A percentile compares a stretch with the other conserved stretches of the same genome.
phyloP scores from a whole-genome alignment of 2,113 vertebrate species.

The Laterallus jamaicensis region DNA sequence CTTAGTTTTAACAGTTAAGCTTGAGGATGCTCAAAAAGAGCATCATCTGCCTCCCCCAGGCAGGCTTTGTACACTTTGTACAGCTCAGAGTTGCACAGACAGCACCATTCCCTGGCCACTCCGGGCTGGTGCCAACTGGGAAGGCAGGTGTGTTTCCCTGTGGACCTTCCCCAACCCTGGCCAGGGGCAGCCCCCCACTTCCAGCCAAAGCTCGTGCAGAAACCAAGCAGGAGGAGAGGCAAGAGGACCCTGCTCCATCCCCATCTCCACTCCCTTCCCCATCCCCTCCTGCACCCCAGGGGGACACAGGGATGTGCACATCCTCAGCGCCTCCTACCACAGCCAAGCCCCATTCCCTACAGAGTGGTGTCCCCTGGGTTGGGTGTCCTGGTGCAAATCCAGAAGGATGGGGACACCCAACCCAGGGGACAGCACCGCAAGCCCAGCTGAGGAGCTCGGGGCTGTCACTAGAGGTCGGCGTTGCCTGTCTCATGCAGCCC shows the following conservation, averaged over 20 bases:
- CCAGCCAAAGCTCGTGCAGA: background rate
- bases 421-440: rapidly evolving
- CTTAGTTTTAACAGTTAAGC: background rate
- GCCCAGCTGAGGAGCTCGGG: background rate
- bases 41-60: background rate
- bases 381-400: too few relatives aligned
- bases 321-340: background rate
- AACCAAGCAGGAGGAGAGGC: background rate
- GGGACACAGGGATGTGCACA: background rate
- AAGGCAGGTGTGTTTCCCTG: too few relatives aligned
- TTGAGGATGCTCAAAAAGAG: background rate
- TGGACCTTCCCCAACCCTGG: background rate
- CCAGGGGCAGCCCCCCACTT: background rate
- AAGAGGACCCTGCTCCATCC: background rate
- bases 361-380: too few relatives aligned
- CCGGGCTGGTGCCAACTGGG: too few relatives aligned
- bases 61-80: background rate
- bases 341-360: background rate
- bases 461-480: background rate
- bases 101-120: background rate
- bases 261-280: too few relatives aligned
- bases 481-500: background rate
- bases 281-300: background rate
- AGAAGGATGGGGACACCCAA: too few relatives aligned
- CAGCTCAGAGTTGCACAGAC: background rate